Percentiles rank a stretch among this genome's conserved stretches.
Evolutionary conservation across 2,888 invertebrate genomes (phyloP).

Genomic region (Bugula neritina): DNA sequence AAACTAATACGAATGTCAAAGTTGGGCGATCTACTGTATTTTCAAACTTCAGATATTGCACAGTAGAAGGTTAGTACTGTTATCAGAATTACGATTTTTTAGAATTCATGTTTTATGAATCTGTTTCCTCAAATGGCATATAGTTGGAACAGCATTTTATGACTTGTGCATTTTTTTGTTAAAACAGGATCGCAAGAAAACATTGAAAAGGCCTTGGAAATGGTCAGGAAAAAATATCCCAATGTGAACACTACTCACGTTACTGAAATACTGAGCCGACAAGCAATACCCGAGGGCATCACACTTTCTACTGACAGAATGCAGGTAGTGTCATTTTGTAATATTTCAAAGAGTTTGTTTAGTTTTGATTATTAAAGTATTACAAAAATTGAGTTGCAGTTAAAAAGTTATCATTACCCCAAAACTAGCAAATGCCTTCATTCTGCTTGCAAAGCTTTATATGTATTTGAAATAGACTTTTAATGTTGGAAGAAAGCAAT

Average conservation of each 20-base stretch:
- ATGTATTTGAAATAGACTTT: too few relatives aligned
- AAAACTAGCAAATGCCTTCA: too few relatives aligned
- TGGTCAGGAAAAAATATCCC: conserved; percentile 81
- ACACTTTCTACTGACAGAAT: conserved; percentile 43
- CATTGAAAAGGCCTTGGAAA: conserved; percentile 73
- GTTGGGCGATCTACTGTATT: neutral
- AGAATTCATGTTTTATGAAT: too few relatives aligned
- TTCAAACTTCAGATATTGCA: neutral
- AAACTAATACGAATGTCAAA: conserved; percentile 15
- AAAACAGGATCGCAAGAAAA: conserved; percentile 71
- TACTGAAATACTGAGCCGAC: neutral
- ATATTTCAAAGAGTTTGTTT: conserved; percentile 1
- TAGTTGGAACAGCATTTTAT: too few relatives aligned
- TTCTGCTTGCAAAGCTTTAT: too few relatives aligned
- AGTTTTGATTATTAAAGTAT: too few relatives aligned
- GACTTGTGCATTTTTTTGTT: neutral
- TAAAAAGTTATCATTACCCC: too few relatives aligned
- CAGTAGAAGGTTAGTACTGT: conserved; percentile 17
- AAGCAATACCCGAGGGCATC: conserved; percentile 34
- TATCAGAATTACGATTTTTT: too few relatives aligned
- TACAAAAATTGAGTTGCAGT: neutral
- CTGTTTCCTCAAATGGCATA: too few relatives aligned
- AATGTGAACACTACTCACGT: neutral
- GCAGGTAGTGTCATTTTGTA: conserved; percentile 36
- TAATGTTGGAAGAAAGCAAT: too few relatives aligned